Base-by-base conservation (phyloP, 2,113 vertebrate genomes). In the Chauna torquata region DNA sequence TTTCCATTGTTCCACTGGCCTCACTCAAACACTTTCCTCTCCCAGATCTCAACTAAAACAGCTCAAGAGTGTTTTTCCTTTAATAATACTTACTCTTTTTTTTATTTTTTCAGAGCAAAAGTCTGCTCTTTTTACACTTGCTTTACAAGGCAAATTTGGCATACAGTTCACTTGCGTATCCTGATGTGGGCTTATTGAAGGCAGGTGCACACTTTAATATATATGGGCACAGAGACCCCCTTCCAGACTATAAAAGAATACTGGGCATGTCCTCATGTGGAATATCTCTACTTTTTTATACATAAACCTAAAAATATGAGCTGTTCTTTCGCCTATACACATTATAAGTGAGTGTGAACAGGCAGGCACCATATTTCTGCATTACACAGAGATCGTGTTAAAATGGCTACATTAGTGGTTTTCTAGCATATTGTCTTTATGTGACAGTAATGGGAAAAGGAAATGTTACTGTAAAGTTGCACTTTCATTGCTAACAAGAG, bases 191-290 rank as follows among this genome's bases (percentile, higher is more conserved):
- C 96, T 98, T 98, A 98, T 97, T 97, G 97, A 98, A 98, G 97
- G 97, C 98, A 98, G 98, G 98, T 98, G 98, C 96, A 97, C 86
- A 86, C 95, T 97, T 96, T 94, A 97, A 96, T 97, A 98, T 96
- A 98, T 87, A 92, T 82, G 92, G 97, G 96, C 93, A 96, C 28
- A 92, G 98, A 94, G 98, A 97, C 90, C 64, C 97, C 97, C 96
- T 97, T 97, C 58, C 76, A 97, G 74, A 96, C 97, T 86, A 95
- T 98, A 98, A 98, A 98, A 97, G 65, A 95, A 96, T 84, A 94
- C 92, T 97, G 81, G 86, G 76, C 81, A 96, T 92, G 96, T 97
- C 96, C 85, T 97, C 92, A 87, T 91, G 88, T 96, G 88, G 83
- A 97, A 94, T 97, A 97, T 88, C 93, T 94, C 79, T 65, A 40